Conservation (phyloP, 2,888 invertebrate genomes). For the Apoda limacodes region DNA sequence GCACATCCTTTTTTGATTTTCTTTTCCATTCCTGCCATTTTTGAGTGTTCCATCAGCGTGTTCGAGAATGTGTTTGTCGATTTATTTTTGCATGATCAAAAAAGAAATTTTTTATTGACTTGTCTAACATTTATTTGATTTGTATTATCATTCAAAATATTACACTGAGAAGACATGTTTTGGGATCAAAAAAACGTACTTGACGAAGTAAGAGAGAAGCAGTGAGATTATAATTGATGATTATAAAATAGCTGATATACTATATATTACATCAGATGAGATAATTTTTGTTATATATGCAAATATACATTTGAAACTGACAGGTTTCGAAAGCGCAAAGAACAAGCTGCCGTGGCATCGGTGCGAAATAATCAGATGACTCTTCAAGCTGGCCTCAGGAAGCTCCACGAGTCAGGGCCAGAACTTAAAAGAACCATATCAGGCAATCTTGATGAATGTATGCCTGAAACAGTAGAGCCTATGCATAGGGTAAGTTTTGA, state of each 20-base stretch:
- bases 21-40: no score
- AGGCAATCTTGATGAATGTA: slow-evolving; percentile 94
- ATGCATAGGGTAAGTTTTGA: slow-evolving; percentile 88
- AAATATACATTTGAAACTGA: neutral
- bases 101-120: slow-evolving; percentile 18
- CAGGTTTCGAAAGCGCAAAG: slow-evolving; percentile 95
- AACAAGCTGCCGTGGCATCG: slow-evolving; percentile 74
- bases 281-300: slow-evolving; percentile 2
- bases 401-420: slow-evolving; percentile 97
- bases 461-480: slow-evolving; percentile 93
- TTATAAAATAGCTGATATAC: no score
- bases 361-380: slow-evolving; percentile 81
- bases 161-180: slow-evolving; percentile 40
- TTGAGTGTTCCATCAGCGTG: slow-evolving; percentile 31
- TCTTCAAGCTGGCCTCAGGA: slow-evolving; percentile 93
- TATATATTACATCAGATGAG: no score
- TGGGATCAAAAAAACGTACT: slow-evolving; percentile 14
- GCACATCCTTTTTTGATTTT: no score
- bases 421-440: slow-evolving; percentile 98
- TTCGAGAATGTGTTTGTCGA: slow-evolving; percentile 19
- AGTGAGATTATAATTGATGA: no score
- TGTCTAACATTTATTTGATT: slow-evolving; percentile 17
- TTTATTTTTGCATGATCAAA: slow-evolving; percentile 18
- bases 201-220: no score
- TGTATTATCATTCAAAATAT: slow-evolving; percentile 11